phyloP scores from a whole-genome alignment of 2,888 invertebrate genomes.

The Phrixothrix hirtus region DNA sequence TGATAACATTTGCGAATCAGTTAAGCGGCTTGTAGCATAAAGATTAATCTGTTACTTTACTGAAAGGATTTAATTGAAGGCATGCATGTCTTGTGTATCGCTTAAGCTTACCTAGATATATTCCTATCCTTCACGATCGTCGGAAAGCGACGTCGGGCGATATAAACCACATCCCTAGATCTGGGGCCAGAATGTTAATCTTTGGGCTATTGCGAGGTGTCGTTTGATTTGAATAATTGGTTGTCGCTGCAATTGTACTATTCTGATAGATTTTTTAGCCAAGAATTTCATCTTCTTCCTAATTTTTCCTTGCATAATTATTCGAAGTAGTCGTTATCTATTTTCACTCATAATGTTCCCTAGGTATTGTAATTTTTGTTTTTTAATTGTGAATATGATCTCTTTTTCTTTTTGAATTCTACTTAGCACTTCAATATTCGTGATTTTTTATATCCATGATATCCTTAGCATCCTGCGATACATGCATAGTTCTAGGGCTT shows the following conservation, averaged over 20 bases:
- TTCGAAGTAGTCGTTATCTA: slow-evolving; percentile 2
- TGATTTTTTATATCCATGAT: neutral
- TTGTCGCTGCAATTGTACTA: neutral
- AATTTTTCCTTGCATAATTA: slow-evolving; percentile 8
- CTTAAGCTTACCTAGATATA: too few species aligned
- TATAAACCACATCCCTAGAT: neutral
- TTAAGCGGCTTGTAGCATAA: too few species aligned
- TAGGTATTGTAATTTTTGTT: neutral
- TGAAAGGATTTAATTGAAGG: too few species aligned
- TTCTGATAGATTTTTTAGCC: neutral
- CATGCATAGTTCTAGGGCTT: slow-evolving; percentile 1
- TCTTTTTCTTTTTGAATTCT: slow-evolving; percentile 1
- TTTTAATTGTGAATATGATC: neutral
- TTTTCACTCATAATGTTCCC: neutral
- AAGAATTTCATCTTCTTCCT: neutral
- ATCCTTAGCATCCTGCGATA: slow-evolving; percentile 1
- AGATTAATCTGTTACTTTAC: too few species aligned
- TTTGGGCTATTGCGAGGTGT: neutral
- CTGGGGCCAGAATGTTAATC: neutral
- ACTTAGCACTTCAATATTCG: neutral
- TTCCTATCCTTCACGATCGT: too few species aligned
- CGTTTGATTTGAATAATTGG: neutral
- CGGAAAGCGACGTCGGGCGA: too few species aligned
- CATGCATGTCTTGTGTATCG: too few species aligned
- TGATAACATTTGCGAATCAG: too few species aligned